These are phyloP conservation scores for Rhinolophus sinicus DNA, from an alignment of 2,113 vertebrate species.

Conservation along the genomic window DNA sequence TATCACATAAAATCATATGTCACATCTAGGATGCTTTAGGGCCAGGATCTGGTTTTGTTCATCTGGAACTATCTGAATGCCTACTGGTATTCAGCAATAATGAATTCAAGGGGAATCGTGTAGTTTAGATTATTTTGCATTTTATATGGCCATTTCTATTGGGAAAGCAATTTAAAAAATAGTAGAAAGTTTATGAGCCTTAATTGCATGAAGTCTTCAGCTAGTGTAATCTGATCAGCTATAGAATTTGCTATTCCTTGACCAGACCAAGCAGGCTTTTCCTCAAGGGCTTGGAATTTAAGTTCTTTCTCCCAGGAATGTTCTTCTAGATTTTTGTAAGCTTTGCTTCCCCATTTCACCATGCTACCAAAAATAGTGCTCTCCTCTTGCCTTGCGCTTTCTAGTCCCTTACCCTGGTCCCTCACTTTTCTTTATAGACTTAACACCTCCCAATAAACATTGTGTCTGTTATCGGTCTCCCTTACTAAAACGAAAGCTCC, in stretches of 20 bases:
- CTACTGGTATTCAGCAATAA: background rate
- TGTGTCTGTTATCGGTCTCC: background rate
- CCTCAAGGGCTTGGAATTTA: background rate
- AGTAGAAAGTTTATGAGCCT: constrained; percentile 24
- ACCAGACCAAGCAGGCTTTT: background rate
- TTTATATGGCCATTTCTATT: constrained; percentile 31
- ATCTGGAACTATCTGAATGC: background rate
- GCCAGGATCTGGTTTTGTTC: background rate
- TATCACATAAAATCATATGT: background rate
- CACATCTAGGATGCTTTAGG: background rate
- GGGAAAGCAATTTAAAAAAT: constrained; percentile 9
- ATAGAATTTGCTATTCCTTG: background rate
- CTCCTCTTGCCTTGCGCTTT: background rate
- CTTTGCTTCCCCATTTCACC: background rate
- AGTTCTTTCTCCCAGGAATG: background rate
- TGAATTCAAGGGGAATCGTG: background rate
- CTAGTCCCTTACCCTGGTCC: background rate
- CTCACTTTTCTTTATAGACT: background rate
- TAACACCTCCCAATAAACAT: background rate
- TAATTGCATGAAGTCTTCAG: constrained; percentile 41
- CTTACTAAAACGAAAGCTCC: background rate
- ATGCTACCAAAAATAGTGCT: background rate
- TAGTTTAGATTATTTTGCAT: constrained; percentile 39
- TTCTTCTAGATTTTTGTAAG: background rate
- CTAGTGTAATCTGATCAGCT: background rate